Conservation (phyloP, 1,140 invertebrate genomes). For the Apolygus lucorum region DNA sequence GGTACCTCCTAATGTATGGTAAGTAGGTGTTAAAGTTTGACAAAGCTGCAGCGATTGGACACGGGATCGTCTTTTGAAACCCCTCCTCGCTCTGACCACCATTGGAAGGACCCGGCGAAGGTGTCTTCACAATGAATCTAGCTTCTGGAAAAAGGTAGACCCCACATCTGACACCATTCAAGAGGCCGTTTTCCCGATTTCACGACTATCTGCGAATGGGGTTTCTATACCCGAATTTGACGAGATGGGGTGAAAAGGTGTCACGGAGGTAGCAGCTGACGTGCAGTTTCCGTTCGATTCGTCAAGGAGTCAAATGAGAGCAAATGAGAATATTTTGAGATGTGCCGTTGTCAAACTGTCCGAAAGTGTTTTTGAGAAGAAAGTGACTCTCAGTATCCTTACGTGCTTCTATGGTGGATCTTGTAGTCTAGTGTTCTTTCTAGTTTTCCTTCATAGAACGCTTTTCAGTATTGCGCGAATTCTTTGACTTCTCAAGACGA, state of each 20-base stretch:
- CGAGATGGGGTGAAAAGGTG: slow-evolving; percentile 5
- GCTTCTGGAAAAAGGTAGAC: neutral
- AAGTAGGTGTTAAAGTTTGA: slow-evolving; percentile 22
- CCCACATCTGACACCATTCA: slow-evolving; percentile 2
- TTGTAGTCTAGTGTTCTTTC: too few relatives aligned
- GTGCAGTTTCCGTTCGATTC: slow-evolving; percentile 6
- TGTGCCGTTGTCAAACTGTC: neutral
- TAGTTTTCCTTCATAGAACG: too few relatives aligned
- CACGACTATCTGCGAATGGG: slow-evolving; percentile 7
- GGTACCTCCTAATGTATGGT: slow-evolving; percentile 20
- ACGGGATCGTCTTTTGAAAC: slow-evolving; percentile 10
- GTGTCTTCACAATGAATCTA: neutral
- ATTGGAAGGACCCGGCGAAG: neutral
- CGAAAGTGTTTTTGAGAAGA: too few relatives aligned
- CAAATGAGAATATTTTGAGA: neutral
- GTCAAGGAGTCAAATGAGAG: slow-evolving; percentile 3
- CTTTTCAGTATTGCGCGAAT: too few relatives aligned
- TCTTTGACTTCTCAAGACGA: too few relatives aligned
- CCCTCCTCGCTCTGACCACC: slow-evolving; percentile 3
- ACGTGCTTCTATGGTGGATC: too few relatives aligned
- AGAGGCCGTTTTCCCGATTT: slow-evolving; percentile 7
- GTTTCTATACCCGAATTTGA: neutral
- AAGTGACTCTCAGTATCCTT: too few relatives aligned
- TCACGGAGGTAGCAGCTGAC: neutral
- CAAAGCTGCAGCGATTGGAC: slow-evolving; percentile 12